Conservation (phyloP, 2,113 vertebrate species). For the pig (Sus scrofa) region DNA sequence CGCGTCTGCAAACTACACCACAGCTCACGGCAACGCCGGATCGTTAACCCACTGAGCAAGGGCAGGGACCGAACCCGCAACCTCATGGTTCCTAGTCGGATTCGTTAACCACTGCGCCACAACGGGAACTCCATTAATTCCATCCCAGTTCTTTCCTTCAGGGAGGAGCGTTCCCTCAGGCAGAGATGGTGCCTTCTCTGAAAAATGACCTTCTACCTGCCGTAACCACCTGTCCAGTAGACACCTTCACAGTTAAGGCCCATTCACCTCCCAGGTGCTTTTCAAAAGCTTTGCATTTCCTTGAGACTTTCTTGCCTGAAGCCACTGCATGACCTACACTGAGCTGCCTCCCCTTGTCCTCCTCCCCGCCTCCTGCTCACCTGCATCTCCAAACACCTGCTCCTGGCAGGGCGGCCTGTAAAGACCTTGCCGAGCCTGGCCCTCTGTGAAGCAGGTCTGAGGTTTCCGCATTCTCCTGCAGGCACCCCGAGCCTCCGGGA, state of each 20-base stretch:
- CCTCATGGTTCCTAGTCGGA: too few species aligned
- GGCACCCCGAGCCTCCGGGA: constrained; percentile 40
- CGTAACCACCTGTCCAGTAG: not conserved
- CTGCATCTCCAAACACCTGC: not conserved
- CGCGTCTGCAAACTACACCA: too few species aligned
- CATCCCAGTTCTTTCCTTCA: not conserved
- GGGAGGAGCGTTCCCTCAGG: not conserved
- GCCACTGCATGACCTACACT: not conserved
- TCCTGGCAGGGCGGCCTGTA: not conserved
- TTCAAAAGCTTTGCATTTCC: not conserved
- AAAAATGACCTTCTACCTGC: not conserved
- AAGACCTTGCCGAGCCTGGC: not conserved
- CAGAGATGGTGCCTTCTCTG: not conserved
- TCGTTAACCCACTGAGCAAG: too few species aligned
- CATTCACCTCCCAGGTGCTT: not conserved
- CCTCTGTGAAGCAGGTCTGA: not conserved
- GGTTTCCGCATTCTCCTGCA: constrained; percentile 22
- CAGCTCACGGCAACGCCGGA: too few species aligned
- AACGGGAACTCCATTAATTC: too few species aligned
- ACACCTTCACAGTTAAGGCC: not conserved
- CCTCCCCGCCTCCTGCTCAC: not conserved
- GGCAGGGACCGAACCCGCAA: too few species aligned
- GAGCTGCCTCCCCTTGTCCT: not conserved
- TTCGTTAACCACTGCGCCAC: too few species aligned
- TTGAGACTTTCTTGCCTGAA: not conserved